These are phyloP conservation scores for Crotalus helleri DNA, from an alignment of 2,113 vertebrate species.

Conservation along the genomic window DNA sequence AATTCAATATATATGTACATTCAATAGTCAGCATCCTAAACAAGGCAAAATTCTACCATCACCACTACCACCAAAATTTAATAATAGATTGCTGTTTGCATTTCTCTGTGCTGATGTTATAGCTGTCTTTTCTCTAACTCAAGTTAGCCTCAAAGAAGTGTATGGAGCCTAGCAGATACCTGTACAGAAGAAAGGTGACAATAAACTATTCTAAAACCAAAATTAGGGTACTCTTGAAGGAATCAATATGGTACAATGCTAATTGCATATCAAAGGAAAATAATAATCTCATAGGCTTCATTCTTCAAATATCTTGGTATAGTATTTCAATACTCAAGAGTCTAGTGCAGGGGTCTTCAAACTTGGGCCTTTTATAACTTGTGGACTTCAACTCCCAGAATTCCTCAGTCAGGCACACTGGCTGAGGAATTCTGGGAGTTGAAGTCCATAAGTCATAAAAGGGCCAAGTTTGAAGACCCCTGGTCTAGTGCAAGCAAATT, in stretches of 20 bases:
- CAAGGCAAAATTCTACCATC: neutral
- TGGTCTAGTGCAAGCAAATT: neutral
- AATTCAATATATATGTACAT: neutral
- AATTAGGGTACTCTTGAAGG: neutral
- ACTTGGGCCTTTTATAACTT: no score
- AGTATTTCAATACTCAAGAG: neutral
- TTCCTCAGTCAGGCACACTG: no score
- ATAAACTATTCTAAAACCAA: neutral
- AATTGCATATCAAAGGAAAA: neutral
- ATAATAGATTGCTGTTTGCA: neutral
- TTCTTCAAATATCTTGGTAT: neutral
- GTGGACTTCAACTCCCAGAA: no score
- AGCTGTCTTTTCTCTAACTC: neutral
- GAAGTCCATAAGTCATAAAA: no score
- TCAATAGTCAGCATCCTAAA: neutral
- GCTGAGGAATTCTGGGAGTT: no score
- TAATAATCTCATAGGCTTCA: neutral
- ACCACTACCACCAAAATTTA: neutral
- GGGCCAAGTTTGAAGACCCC: no score
- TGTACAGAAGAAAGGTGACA: neutral
- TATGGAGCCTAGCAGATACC: neutral
- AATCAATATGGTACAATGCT: neutral
- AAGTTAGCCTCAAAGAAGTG: neutral
- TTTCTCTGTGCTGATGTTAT: neutral
- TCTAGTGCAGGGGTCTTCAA: neutral